These are phyloP conservation scores for Gavialis gangeticus DNA, from an alignment of 2,113 vertebrate genomes.

Conservation along the genomic window DNA sequence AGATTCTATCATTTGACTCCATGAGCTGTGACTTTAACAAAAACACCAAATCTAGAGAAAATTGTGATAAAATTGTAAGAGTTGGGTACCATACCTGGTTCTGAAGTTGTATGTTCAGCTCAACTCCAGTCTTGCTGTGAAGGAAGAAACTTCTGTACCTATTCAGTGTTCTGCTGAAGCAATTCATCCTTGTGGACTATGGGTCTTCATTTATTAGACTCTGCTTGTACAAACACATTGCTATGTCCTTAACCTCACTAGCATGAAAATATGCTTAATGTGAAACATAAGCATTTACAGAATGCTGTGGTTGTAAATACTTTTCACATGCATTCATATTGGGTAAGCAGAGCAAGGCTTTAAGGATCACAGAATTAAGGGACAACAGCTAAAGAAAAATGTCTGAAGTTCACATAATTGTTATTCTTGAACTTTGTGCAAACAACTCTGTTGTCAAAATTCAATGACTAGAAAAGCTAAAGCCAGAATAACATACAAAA, in stretches of 20 bases:
- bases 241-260: background rate
- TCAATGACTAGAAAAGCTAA: background rate
- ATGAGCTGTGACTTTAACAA: no score
- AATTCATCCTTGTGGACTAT: no score
- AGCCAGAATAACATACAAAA: constrained; percentile 13
- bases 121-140: no score
- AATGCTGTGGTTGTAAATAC: background rate
- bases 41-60: no score
- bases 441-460: constrained; percentile 49
- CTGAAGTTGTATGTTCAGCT: no score
- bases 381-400: background rate
- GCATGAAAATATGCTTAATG: background rate
- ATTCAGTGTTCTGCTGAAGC: no score
- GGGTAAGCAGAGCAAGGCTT: background rate
- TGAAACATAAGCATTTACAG: background rate
- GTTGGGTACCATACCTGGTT: no score
- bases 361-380: background rate
- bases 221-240: no score
- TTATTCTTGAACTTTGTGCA: background rate
- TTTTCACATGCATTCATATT: background rate
- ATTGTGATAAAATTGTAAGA: no score
- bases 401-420: background rate
- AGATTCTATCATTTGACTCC: no score
- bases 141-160: no score
- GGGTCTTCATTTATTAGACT: no score